These are phyloP conservation scores for Gorsachius magnificus DNA, from an alignment of 2,797 vertebrate species.

Conservation along the genomic window DNA sequence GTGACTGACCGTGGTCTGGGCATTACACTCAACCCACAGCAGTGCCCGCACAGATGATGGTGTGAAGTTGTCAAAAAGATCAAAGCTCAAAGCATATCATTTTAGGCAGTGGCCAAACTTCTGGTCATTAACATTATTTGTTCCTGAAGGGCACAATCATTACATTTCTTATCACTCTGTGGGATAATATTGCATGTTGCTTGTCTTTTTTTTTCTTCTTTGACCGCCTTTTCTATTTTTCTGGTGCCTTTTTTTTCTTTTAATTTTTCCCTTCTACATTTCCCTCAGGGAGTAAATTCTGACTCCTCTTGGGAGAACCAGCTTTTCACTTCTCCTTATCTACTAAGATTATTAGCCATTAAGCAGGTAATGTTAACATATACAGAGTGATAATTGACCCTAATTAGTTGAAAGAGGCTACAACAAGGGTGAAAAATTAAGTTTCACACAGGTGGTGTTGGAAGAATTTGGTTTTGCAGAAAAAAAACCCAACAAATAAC, in stretches of 20 bases:
- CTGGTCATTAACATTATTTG: not conserved
- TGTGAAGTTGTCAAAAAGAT: not conserved
- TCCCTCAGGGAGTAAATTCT: not conserved
- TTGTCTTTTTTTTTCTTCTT: not conserved
- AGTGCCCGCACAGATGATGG: not conserved
- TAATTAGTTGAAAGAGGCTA: slow-evolving; percentile 15
- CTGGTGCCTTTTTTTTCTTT: not conserved
- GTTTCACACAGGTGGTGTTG: not conserved
- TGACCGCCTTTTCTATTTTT: not conserved
- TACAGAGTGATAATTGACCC: slow-evolving; percentile 25
- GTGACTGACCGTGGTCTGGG: not conserved
- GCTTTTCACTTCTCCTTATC: not conserved
- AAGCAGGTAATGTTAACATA: not conserved
- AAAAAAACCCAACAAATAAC: not conserved
- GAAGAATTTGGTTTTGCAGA: not conserved
- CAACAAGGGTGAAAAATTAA: not conserved
- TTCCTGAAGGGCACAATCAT: not conserved
- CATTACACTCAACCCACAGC: not conserved
- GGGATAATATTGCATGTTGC: not conserved
- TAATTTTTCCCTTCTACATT: not conserved
- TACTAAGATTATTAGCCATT: slow-evolving; percentile 30
- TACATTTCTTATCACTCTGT: not conserved
- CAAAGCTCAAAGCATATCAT: not conserved
- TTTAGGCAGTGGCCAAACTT: not conserved
- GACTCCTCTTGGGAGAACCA: not conserved